These are phyloP conservation scores for Stenoptilia bipunctidactyla DNA, from an alignment of 2,888 invertebrate genomes.

Conservation along the genomic window DNA sequence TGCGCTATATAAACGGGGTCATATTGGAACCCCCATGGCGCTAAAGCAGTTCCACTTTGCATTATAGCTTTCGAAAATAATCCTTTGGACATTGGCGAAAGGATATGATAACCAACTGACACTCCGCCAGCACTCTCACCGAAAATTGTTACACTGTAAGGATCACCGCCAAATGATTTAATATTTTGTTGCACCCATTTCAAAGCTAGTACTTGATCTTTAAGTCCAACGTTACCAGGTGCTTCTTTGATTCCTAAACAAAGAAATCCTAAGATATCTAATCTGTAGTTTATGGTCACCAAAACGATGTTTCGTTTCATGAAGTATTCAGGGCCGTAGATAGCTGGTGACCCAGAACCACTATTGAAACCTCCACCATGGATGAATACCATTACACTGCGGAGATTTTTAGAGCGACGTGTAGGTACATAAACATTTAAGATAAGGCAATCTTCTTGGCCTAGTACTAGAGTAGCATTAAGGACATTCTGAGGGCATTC, in stretches of 20 bases:
- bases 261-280: constrained; percentile 46
- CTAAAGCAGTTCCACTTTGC: constrained; percentile 76
- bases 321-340: constrained; percentile 47
- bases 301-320: constrained; percentile 39
- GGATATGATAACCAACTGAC: constrained; percentile 35
- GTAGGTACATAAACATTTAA: constrained; percentile 19
- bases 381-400: constrained; percentile 22
- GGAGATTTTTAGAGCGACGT: too few relatives aligned
- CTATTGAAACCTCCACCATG: constrained; percentile 24
- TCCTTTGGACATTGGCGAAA: constrained; percentile 53
- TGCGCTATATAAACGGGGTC: constrained; percentile 43
- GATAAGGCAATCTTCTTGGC: constrained; percentile 20
- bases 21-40: constrained; percentile 49
- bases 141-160: constrained; percentile 49
- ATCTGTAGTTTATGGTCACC: constrained; percentile 51
- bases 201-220: constrained; percentile 53
- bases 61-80: constrained; percentile 67
- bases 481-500: too few relatives aligned
- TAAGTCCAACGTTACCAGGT: constrained; percentile 58
- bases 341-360: constrained; percentile 16
- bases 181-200: constrained; percentile 51
- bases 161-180: constrained; percentile 43
- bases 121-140: constrained; percentile 53
- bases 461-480: too few relatives aligned
- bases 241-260: constrained; percentile 41